phyloP scores from a whole-genome alignment of 35 echinoderm and acorn worm genomes.

The Ptychodera flava region DNA sequence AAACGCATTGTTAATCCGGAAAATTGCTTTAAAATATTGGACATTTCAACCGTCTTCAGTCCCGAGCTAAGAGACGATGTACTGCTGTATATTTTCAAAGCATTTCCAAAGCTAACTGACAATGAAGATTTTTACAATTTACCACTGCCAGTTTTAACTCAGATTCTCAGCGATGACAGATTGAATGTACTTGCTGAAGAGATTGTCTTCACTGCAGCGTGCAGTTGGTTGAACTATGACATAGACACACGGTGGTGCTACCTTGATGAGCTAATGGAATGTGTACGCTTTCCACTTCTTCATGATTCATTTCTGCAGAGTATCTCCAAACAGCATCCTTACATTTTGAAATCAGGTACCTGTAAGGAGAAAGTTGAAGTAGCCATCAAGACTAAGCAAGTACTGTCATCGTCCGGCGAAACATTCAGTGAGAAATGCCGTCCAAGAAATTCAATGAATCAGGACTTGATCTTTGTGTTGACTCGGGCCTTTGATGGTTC shows the following conservation, averaged over 20 bases:
- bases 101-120: not conserved
- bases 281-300: not conserved
- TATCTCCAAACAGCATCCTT: not conserved
- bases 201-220: not conserved
- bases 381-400: not conserved
- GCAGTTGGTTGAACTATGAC: not conserved
- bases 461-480: not conserved
- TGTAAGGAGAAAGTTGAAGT: not conserved
- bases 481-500: not conserved
- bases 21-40: not conserved
- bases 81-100: not conserved
- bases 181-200: not conserved
- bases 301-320: not conserved
- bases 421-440: not conserved
- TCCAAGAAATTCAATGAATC: not conserved
- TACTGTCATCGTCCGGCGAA: not conserved
- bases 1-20: not conserved
- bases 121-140: not conserved
- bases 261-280: not conserved
- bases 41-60: not conserved
- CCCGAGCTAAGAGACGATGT: not conserved
- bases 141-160: not conserved
- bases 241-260: not conserved
- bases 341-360: not conserved
- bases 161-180: not conserved